A percentile compares a stretch with the other conserved stretches of the same genome.
Evolutionary conservation across 2,888 invertebrate genomes (phyloP).

Genomic region (Stenotaenia linearis): DNA sequence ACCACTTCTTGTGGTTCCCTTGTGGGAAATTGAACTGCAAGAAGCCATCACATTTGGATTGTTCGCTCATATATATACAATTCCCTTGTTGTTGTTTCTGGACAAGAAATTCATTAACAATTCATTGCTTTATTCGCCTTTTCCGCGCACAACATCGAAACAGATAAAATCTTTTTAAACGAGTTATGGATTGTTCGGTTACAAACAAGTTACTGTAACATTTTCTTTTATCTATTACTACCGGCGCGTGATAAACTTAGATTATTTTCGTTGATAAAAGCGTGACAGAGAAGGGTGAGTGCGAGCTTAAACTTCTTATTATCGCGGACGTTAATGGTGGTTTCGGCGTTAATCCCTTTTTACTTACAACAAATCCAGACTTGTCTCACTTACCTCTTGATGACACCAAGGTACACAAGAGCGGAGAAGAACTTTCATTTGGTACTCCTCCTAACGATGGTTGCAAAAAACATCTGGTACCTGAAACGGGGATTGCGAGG

Average conservation of each 20-base stretch:
- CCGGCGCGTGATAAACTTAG: not conserved
- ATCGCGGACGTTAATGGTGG: not conserved
- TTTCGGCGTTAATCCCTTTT: no score
- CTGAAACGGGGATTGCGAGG: not conserved
- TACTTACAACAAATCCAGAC: no score
- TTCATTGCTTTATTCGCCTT: not conserved
- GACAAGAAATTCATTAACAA: not conserved
- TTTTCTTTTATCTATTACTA: not conserved
- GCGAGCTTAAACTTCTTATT: not conserved
- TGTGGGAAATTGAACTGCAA: not conserved
- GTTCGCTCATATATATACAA: not conserved
- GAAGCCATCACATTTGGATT: no score
- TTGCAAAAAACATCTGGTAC: not conserved
- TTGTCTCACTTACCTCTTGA: not conserved
- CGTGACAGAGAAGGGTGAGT: not conserved
- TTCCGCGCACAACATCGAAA: no score
- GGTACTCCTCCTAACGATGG: not conserved
- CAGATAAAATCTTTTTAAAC: no score
- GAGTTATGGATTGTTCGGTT: no score
- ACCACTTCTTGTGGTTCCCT: not conserved
- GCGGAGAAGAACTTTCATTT: not conserved
- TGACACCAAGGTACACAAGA: not conserved
- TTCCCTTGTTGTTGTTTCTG: not conserved
- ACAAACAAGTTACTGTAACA: no score
- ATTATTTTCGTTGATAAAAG: not conserved